phyloP scores from a whole-genome alignment of 2,113 vertebrate genomes.

The Galeopterus variegatus region DNA sequence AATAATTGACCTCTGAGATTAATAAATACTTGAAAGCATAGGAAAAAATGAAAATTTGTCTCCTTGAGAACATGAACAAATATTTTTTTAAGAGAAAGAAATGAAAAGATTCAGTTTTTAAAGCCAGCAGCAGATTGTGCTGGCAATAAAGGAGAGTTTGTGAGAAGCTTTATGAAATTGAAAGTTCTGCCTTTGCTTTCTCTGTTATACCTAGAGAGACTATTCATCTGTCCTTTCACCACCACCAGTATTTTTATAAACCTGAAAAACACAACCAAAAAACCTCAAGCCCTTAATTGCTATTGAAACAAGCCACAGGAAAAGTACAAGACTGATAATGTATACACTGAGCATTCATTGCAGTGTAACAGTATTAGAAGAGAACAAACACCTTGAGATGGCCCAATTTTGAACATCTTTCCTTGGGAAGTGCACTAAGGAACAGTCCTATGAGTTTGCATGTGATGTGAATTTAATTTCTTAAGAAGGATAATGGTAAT shows the following conservation, averaged over 20 bases:
- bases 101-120: conserved; percentile 85
- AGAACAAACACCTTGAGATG: conserved; percentile 49
- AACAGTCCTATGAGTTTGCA: conserved; percentile 14
- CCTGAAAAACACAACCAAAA: conserved; percentile 79
- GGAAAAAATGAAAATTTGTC: conserved; percentile 78
- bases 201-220: conserved; percentile 78
- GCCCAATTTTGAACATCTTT: conserved; percentile 51
- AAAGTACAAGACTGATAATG: conserved; percentile 74
- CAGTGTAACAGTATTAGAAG: conserved; percentile 43
- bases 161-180: conserved; percentile 84
- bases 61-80: conserved; percentile 78
- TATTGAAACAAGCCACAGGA: conserved; percentile 76
- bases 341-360: neutral
- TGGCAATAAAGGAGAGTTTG: conserved; percentile 82
- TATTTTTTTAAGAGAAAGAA: conserved; percentile 78
- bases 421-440: neutral
- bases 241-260: conserved; percentile 80
- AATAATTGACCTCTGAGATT: conserved; percentile 76
- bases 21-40: conserved; percentile 83
- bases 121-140: conserved; percentile 84
- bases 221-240: conserved; percentile 83
- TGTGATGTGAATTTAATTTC: conserved; percentile 37
- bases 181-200: conserved; percentile 84
- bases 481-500: neutral
- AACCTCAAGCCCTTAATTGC: conserved; percentile 66